Percentiles rank a stretch among this genome's conserved stretches.
Evolutionary conservation across 1,140 invertebrate species (phyloP).

Genomic region (Diuraphis noxia): DNA sequence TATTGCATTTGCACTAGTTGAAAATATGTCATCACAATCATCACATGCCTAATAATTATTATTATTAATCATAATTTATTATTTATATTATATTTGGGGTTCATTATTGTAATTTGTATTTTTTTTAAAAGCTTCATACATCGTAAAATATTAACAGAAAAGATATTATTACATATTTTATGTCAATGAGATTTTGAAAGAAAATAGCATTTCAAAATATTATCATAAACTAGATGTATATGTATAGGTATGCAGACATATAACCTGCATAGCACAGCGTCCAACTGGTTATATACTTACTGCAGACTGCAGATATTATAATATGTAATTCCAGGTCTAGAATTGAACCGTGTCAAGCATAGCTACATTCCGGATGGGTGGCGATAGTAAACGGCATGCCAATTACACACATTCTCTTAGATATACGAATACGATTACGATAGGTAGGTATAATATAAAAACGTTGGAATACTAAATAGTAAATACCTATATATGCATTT

Average conservation of each 20-base stretch:
- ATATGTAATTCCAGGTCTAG: neutral
- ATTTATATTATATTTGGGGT: neutral
- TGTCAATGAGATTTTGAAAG: neutral
- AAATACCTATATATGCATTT: neutral
- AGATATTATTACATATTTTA: neutral
- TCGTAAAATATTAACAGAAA: neutral
- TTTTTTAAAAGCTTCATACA: neutral
- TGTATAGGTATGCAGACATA: neutral
- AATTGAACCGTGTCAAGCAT: slow-evolving; percentile 34
- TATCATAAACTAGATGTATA: neutral
- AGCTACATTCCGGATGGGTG: slow-evolving; percentile 45
- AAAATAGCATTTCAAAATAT: neutral
- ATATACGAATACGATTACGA: neutral
- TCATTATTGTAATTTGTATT: neutral
- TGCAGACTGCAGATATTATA: neutral
- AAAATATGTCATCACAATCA: neutral
- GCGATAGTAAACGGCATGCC: slow-evolving; percentile 31
- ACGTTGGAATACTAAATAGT: neutral
- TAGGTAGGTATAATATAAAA: neutral
- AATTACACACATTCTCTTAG: slow-evolving; percentile 26
- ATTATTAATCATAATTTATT: too few relatives aligned
- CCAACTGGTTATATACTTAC: neutral
- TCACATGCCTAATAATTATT: too few relatives aligned
- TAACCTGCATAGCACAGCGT: neutral
- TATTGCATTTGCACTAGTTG: neutral